Conservation (phyloP, 1,140 invertebrate species). For the Choristoneura fumiferana region DNA sequence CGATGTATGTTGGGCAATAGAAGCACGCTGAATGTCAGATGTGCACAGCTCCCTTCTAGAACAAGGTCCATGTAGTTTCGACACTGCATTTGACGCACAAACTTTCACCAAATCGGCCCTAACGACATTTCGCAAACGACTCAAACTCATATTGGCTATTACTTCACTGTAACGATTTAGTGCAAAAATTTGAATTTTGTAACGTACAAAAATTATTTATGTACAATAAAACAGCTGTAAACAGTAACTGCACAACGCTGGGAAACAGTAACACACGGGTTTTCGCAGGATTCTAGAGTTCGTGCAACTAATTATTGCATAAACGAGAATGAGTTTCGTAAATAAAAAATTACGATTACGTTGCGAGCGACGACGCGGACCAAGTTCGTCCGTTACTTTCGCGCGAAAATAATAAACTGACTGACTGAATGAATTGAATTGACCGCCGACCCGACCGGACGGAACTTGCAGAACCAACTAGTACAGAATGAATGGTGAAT, state of each 20-base stretch:
- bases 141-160: slow-evolving; percentile 65
- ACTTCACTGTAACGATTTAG: not conserved
- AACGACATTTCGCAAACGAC: slow-evolving; percentile 50
- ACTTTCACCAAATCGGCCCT: slow-evolving; percentile 60
- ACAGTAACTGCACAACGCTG: not conserved
- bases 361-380: slow-evolving; percentile 8
- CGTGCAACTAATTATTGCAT: slow-evolving; percentile 9
- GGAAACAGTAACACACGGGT: not conserved
- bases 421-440: not conserved
- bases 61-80: slow-evolving; percentile 63
- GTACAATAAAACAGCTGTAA: not conserved
- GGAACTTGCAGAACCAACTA: not conserved
- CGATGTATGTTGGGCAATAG: slow-evolving; percentile 73
- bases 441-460: not conserved
- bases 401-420: slow-evolving; percentile 49
- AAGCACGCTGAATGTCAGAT: slow-evolving; percentile 36
- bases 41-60: slow-evolving; percentile 50
- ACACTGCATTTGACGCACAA: slow-evolving; percentile 47
- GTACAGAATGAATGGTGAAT: too few relatives aligned
- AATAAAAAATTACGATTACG: slow-evolving; percentile 21
- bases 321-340: slow-evolving; percentile 23
- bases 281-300: slow-evolving; percentile 2
- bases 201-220: too few relatives aligned
- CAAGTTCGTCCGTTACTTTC: slow-evolving; percentile 39
- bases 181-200: not conserved